These are phyloP conservation scores for Campylorhamphus procurvoides DNA, from an alignment of 2,113 vertebrate species.

Conservation along the genomic window DNA sequence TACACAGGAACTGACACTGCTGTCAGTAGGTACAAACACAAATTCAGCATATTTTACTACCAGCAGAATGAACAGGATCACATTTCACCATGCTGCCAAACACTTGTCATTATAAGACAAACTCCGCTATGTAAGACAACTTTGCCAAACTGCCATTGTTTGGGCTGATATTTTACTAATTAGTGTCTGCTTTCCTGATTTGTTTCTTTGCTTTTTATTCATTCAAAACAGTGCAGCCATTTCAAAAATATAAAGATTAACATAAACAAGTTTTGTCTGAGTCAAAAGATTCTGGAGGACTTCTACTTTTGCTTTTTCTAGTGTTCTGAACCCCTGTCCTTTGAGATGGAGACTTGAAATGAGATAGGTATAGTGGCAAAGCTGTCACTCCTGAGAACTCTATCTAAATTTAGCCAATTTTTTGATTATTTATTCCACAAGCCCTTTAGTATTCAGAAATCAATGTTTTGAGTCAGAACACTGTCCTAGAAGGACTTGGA, in stretches of 20 bases:
- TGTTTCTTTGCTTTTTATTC: background rate
- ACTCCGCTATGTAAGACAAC: background rate
- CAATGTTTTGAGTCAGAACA: background rate
- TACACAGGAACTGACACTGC: background rate
- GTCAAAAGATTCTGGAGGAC: background rate
- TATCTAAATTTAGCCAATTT: background rate
- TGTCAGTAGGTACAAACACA: background rate
- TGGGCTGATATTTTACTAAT: constrained; percentile 20
- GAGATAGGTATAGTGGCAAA: background rate
- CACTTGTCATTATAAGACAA: constrained; percentile 6
- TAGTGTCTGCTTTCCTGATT: background rate
- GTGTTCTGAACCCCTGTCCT: background rate
- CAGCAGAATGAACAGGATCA: background rate
- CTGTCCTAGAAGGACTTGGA: background rate
- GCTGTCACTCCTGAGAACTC: background rate
- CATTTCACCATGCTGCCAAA: constrained; percentile 15
- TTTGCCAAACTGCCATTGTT: constrained; percentile 15
- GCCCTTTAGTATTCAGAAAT: background rate
- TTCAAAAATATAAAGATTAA: background rate
- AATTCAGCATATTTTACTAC: background rate
- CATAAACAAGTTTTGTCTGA: background rate
- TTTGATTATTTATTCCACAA: background rate
- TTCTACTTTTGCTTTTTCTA: background rate
- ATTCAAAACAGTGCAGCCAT: background rate
- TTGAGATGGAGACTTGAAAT: background rate